These are phyloP conservation scores for Mormyrops boulengeri DNA, from an alignment of 2,797 vertebrate genomes.

Conservation along the genomic window DNA sequence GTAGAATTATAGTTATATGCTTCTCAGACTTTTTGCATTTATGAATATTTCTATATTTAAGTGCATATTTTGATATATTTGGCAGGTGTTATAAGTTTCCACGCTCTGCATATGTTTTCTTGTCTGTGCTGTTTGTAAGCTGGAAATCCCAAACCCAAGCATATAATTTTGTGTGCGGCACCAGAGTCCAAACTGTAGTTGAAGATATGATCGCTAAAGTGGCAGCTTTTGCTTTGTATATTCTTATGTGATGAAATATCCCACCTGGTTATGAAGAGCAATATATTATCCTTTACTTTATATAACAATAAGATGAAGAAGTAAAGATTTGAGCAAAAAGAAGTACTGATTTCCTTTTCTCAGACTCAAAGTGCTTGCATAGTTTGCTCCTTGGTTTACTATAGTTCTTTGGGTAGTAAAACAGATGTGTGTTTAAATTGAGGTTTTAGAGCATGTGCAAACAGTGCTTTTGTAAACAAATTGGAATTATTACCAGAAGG, in stretches of 20 bases:
- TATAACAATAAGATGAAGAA: constrained; percentile 15
- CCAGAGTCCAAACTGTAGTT: not conserved
- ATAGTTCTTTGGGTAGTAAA: constrained; percentile 5
- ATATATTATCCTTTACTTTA: not conserved
- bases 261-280: not conserved
- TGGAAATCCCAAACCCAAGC: not conserved
- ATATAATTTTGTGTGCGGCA: not conserved
- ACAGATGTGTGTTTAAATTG: not conserved
- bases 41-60: not conserved
- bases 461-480: not conserved
- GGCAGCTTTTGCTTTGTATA: not conserved
- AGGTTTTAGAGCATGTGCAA: not conserved
- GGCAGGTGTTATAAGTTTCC: not conserved
- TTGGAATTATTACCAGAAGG: not conserved
- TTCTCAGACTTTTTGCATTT: constrained; percentile 11
- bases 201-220: not conserved
- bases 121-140: not conserved
- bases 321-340: not conserved
- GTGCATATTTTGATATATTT: constrained; percentile 5
- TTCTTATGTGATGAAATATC: not conserved
- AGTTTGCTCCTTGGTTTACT: not conserved
- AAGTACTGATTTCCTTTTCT: not conserved
- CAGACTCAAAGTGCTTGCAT: not conserved
- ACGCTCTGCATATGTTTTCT: not conserved
- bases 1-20: not conserved